These are phyloP conservation scores for Buathra laborator DNA, from an alignment of 2,888 invertebrate species.

Conservation along the genomic window DNA sequence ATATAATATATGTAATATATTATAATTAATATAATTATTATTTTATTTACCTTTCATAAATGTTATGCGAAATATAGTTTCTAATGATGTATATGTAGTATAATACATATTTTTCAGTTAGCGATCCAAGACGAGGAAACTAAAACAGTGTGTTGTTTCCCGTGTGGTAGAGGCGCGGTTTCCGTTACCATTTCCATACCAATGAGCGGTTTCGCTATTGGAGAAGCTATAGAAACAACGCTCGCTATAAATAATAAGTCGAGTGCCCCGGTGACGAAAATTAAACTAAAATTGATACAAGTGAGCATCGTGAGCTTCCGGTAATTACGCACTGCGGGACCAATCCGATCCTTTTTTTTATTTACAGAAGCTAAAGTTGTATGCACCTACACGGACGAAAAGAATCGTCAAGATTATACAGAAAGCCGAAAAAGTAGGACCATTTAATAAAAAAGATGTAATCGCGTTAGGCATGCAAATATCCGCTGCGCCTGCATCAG, in stretches of 20 bases:
- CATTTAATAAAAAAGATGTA: not conserved
- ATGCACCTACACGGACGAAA: conserved; percentile 2
- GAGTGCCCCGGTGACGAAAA: conserved; percentile 44
- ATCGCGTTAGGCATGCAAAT: conserved; percentile 61
- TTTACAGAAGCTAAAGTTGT: conserved; percentile 37
- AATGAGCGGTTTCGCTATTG: conserved; percentile 73
- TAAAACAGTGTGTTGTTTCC: conserved; percentile 71
- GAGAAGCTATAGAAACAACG: conserved; percentile 72
- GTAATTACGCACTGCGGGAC: no score
- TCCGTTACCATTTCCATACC: conserved; percentile 62
- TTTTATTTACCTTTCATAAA: not conserved
- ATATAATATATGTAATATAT: not conserved
- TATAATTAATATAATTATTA: not conserved
- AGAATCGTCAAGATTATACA: not conserved
- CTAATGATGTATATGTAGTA: no score
- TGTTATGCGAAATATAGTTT: no score
- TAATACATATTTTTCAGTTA: conserved; percentile 26
- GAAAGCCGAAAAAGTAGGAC: not conserved
- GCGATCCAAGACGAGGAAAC: conserved; percentile 64
- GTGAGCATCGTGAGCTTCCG: conserved; percentile 1
- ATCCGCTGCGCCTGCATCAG: conserved; percentile 75
- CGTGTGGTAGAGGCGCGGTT: conserved; percentile 71
- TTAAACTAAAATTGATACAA: conserved; percentile 44
- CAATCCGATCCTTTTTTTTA: not conserved
- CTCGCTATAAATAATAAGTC: conserved; percentile 73